A percentile compares a stretch with the other conserved stretches of the same genome.
phyloP scores from a whole-genome alignment of 2,113 vertebrate species.

The Alaudala cheleensis region DNA sequence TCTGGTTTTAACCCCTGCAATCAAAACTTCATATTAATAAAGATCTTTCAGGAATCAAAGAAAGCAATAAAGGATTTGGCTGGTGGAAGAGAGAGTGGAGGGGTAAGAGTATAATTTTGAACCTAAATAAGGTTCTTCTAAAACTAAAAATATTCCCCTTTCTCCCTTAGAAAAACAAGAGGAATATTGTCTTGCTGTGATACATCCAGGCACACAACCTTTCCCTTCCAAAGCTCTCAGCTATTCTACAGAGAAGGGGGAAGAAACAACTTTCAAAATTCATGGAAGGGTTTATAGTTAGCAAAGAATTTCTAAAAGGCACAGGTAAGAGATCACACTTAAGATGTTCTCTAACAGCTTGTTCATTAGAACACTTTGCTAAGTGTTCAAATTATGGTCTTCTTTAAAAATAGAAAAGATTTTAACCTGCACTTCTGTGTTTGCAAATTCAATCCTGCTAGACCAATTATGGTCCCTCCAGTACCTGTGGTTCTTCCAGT shows the following conservation, averaged over 20 bases:
- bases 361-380: not conserved
- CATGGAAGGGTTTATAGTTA: not conserved
- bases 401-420: not conserved
- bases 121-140: not conserved
- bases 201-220: not conserved
- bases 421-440: not conserved
- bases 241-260: not conserved
- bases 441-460: not conserved
- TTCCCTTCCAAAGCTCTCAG: not conserved
- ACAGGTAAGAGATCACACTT: not conserved
- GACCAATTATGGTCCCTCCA: not conserved
- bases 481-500: not conserved
- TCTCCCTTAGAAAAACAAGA: not conserved
- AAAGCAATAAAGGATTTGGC: not conserved
- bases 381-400: not conserved
- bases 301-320: not conserved
- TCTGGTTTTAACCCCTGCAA: not conserved
- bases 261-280: not conserved
- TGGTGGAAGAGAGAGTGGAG: not conserved
- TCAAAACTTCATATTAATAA: not conserved
- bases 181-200: not conserved
- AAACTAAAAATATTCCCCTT: not conserved
- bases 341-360: not conserved
- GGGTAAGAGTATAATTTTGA: not conserved
- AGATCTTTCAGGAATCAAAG: not conserved